A percentile compares a stretch with the other conserved stretches of the same genome.
Conservation (phyloP, 2,888 invertebrate genomes). For the Synanthedon formicaeformis region DNA sequence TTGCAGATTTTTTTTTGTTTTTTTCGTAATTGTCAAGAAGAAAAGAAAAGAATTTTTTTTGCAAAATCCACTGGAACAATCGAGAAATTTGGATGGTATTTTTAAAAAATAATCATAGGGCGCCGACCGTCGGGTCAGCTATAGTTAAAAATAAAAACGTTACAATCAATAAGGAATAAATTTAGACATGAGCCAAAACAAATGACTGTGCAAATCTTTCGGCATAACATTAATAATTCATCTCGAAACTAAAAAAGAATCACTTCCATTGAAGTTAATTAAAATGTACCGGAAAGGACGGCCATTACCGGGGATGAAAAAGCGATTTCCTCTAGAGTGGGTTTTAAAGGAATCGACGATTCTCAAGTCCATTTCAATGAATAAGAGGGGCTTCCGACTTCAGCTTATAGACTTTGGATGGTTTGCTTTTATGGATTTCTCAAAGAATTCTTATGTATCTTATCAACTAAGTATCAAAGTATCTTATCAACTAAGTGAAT, state of each 20-base stretch:
- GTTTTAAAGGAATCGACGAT: conserved; percentile 57
- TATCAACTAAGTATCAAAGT: conserved; percentile 21
- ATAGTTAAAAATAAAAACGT: no score
- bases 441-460: conserved; percentile 36
- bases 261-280: conserved; percentile 52
- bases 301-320: conserved; percentile 64
- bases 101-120: no score
- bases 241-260: conserved; percentile 43
- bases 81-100: no score
- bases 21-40: no score
- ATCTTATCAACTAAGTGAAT: conserved; percentile 20
- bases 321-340: conserved; percentile 57
- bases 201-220: not conserved
- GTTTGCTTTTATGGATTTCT: conserved; percentile 38
- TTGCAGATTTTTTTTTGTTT: no score
- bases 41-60: no score
- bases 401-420: conserved; percentile 44
- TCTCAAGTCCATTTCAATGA: conserved; percentile 43
- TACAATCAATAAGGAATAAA: no score
- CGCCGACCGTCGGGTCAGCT: no score
- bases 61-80: no score
- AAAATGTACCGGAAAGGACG: conserved; percentile 56
- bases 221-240: conserved; percentile 41
- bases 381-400: conserved; percentile 24
- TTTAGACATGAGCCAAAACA: not conserved